Conservation (phyloP, 2,888 invertebrate genomes). For the Tigriopus californicus region DNA sequence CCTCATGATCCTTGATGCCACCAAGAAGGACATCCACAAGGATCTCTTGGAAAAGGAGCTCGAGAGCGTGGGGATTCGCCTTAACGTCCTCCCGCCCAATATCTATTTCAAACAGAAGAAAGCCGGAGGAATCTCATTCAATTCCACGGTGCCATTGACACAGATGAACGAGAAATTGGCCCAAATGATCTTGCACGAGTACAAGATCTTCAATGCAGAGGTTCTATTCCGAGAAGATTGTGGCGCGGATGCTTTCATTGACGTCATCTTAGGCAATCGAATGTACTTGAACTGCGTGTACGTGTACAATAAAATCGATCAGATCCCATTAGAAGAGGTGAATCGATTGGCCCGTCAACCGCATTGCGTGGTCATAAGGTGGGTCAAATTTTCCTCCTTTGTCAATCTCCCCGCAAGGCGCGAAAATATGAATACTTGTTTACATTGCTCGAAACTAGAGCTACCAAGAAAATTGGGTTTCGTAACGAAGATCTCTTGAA, state of each 20-base stretch:
- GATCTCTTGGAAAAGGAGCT: constrained; percentile 77
- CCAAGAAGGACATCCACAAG: constrained; percentile 89
- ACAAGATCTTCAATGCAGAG: constrained; percentile 91
- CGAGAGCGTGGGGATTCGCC: constrained; percentile 89
- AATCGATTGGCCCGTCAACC: constrained; percentile 74
- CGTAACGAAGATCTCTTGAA: too few relatives aligned
- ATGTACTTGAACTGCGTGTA: constrained; percentile 93
- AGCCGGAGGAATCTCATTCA: constrained; percentile 90
- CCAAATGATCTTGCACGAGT: constrained; percentile 92
- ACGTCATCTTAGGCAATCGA: constrained; percentile 87
- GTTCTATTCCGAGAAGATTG: constrained; percentile 90
- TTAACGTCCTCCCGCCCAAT: constrained; percentile 87
- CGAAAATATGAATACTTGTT: too few relatives aligned
- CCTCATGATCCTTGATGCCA: constrained; percentile 97
- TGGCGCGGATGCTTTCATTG: constrained; percentile 87
- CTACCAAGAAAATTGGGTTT: too few relatives aligned
- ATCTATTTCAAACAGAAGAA: constrained; percentile 97
- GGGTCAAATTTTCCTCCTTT: constrained; percentile 20
- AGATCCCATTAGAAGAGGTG: constrained; percentile 95
- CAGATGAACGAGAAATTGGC: constrained; percentile 91
- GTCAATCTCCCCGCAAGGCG: too few relatives aligned
- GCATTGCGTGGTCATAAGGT: constrained; percentile 82
- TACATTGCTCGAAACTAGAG: too few relatives aligned
- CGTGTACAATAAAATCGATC: constrained; percentile 99
- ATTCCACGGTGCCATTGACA: constrained; percentile 79